These are phyloP conservation scores for Hydrozoanthus tunicans DNA, from an alignment of 64 coral and sea anemone genomes.

Conservation along the genomic window DNA sequence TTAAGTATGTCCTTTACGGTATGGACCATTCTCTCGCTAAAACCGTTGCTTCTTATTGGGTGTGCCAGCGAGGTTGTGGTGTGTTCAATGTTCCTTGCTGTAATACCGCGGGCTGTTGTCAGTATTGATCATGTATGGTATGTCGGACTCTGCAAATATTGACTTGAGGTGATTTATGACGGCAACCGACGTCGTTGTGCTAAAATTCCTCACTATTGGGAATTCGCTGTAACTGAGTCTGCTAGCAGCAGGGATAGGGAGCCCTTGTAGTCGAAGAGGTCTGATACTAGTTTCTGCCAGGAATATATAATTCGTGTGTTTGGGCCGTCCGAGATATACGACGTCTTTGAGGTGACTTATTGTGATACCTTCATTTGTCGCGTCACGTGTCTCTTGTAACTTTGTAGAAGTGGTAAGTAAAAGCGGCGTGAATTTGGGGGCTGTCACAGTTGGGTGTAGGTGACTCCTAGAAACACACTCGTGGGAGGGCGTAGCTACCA, in stretches of 20 bases:
- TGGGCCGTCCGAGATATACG: neutral
- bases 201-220: neutral
- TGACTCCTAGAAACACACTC: neutral
- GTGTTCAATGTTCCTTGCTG: neutral
- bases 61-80: too few relatives aligned
- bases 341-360: neutral
- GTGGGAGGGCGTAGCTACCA: neutral
- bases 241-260: constrained; percentile 19
- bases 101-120: neutral
- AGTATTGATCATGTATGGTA: constrained; percentile 7
- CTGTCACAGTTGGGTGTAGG: neutral
- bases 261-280: neutral
- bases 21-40: neutral
- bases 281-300: constrained; percentile 1
- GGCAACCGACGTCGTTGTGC: neutral
- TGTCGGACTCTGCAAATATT: neutral
- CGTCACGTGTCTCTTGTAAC: neutral
- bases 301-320: neutral
- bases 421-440: constrained; percentile 6
- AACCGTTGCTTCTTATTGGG: constrained; percentile 11
- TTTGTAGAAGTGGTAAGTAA: neutral
- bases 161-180: constrained; percentile 11
- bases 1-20: neutral
- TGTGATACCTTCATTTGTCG: constrained; percentile 4
- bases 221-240: neutral